A percentile compares a stretch with the other conserved stretches of the same genome.
These are phyloP conservation scores for Mohoua ochrocephala DNA, from an alignment of 2,113 vertebrate genomes.

Conservation along the genomic window DNA sequence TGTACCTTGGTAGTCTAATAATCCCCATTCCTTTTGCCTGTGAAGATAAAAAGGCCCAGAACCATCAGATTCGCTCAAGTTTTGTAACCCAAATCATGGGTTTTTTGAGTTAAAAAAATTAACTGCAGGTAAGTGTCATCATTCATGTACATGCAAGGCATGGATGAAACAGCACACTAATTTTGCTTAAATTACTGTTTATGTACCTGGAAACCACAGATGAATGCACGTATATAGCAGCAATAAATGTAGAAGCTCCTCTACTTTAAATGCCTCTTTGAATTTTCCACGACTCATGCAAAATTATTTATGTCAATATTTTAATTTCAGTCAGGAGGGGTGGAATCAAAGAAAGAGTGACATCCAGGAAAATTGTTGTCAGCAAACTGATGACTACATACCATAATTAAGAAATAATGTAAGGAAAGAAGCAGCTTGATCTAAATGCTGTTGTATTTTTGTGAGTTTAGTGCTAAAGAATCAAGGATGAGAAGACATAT, in stretches of 20 bases:
- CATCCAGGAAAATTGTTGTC: constrained; percentile 67
- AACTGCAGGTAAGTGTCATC: background rate
- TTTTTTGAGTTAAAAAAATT: background rate
- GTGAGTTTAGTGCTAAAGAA: background rate
- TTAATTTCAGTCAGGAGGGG: constrained; percentile 67
- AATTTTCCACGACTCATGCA: constrained; percentile 65
- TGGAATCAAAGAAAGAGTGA: constrained; percentile 69
- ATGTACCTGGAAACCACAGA: background rate
- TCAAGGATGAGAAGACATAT: background rate
- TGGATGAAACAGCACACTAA: background rate
- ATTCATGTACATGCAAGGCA: background rate
- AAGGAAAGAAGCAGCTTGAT: constrained; percentile 33
- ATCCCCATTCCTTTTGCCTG: background rate
- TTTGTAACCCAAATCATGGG: background rate
- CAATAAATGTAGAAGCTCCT: constrained; percentile 24
- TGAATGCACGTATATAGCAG: background rate
- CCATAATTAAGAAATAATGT: constrained; percentile 65
- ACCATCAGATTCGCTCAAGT: background rate
- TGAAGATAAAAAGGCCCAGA: background rate
- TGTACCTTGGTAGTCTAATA: background rate
- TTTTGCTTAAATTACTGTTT: background rate
- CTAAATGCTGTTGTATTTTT: constrained; percentile 17
- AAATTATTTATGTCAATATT: constrained; percentile 77
- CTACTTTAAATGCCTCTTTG: constrained; percentile 28
- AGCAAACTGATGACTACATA: constrained; percentile 66